Evolutionary conservation across 2,797 vertebrate genomes (phyloP).

Genomic region (Pteronotus mesoamericanus): DNA sequence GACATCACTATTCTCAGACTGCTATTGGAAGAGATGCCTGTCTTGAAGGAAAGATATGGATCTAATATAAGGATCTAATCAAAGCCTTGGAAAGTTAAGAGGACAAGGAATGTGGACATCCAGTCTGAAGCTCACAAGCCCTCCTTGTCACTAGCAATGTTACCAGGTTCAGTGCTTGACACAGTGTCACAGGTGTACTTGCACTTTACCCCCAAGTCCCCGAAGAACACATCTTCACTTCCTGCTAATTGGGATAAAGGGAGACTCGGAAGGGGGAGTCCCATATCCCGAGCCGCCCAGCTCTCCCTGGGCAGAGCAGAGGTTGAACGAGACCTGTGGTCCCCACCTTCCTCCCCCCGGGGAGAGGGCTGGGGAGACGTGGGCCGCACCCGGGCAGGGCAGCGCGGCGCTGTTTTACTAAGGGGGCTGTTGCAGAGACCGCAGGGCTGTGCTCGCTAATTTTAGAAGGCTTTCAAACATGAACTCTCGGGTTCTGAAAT

Average conservation of each 20-base stretch:
- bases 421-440: background rate
- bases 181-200: fast-evolving
- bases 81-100: background rate
- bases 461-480: background rate
- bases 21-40: background rate
- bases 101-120: background rate
- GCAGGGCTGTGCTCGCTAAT: background rate
- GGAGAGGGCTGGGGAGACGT: fast-evolving
- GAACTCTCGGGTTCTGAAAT: background rate
- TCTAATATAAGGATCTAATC: background rate
- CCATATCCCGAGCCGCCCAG: background rate
- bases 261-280: background rate
- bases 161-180: background rate
- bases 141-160: fast-evolving
- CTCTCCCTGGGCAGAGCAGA: background rate
- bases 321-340: background rate
- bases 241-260: background rate
- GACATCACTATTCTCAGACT: background rate
- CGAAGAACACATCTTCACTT: background rate
- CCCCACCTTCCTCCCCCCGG: fast-evolving
- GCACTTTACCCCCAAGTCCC: fast-evolving
- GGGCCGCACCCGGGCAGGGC: background rate
- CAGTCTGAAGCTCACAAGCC: background rate
- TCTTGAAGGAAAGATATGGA: background rate
- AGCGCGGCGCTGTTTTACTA: fast-evolving